Evolutionary conservation across 35 echinoderm and acorn worm genomes (phyloP), one percentile per base, ranked within the genome.

Genomic region (Lytechinus pictus): DNA sequence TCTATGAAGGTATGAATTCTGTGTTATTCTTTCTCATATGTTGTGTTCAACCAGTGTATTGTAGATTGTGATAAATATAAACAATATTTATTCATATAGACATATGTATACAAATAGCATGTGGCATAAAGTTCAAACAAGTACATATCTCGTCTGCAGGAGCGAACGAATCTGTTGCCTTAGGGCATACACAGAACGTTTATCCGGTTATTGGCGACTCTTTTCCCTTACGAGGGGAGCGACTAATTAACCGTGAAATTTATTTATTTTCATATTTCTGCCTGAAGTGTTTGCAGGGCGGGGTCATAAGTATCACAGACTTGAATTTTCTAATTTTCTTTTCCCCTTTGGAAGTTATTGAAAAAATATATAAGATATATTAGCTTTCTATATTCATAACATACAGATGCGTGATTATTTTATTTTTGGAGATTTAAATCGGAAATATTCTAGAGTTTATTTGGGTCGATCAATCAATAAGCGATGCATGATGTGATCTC

Each of bases 171-270:
- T 7, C 66, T 79, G 66, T 24, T 79, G 66, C 66, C 66, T 16
- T 16, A 16, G 66, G 66, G 16, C n/a, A 79, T 24, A 79, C 66
- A 24, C 66, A 79, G 66, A 79, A 79, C 66, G 66, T 16, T 24
- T 79, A 79, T 79, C 66, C 66, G 66, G 66, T 79, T 79, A 79
- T 79, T 79, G 66, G 66, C 66, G 66, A 79, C 66, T 79, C 66
- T 79, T 7, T 79, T 79, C 66, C 66, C 66, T 16, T 79, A 79
- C 66, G 21, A 79, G 66, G 66, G 21, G 66, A 24, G 66, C 16
- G 66, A n/a, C 16, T 79, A 79, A 79, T 79, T 79, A 79, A 5
- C 66, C 66, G 19, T 79, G 66, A 79, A 79, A 79, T 79, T 24
- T 79, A 79, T 79, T 79, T 79, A 79, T 79, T 79, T 79, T 79